Base-by-base conservation (phyloP, 2,888 invertebrate species). In the Cerceris rybyensis region DNA sequence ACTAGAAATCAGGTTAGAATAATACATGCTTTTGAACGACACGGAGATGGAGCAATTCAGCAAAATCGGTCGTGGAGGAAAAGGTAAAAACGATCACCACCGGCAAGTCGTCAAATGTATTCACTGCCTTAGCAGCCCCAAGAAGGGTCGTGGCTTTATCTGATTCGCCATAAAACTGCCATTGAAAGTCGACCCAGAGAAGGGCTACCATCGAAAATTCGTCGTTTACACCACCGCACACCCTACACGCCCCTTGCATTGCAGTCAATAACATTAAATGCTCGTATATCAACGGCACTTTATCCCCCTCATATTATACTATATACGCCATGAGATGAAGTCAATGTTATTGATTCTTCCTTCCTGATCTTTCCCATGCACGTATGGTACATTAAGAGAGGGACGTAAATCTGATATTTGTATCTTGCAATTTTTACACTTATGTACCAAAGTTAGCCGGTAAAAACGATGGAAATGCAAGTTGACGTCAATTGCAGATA, bases 161-260 rank as follows among this genome's bases (percentile, higher is more conserved):
- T 78, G 85, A 89, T 86, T 84, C 79, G 54, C 81, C 84, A 82
- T 85, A 83, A 88, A 88, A 86, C 78, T 86, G 80, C 84, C 82
- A 85, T 87, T 76, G 81, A 74, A 28, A 73, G 72, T 74, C 76
- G 79, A 79, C 58, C 81, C 50, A 28, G 52, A 58, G 57, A 50
- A 70, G 67, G 61, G 50, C 60, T 58, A 70, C 70, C 76, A 59
- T 74, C 79, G 75, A 81, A 66, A 74, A 80, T 84, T 83, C 81
- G 57, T 58, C 86, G 75, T 83, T 81, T 70, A 74, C 74, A 74
- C 70, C 66, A 41, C 61, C 70, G 67, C 54, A 63, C 60, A 11
- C 61, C 39, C 70, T 49, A 39, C 41, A 61, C 50, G 41, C 49
- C 64, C 69, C 68, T 55, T 64, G 64, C 81, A 77, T 84, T 72